Evolutionary conservation across 2,797 vertebrate species (phyloP).

Genomic region (Poeciliopsis infans): DNA sequence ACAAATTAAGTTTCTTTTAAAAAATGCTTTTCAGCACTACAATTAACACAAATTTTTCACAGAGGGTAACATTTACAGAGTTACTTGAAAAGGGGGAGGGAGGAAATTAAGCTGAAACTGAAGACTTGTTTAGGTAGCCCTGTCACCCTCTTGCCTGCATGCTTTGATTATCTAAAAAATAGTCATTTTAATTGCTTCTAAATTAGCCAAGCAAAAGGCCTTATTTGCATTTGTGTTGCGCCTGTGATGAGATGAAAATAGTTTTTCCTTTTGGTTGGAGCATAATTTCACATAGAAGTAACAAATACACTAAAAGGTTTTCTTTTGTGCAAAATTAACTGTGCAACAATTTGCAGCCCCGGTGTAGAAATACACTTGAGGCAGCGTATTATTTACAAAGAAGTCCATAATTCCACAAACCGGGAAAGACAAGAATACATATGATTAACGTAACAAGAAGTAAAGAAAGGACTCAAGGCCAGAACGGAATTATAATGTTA

Average conservation of each 20-base stretch:
- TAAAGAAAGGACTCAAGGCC: not conserved
- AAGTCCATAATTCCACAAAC: not conserved
- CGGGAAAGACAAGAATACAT: not conserved
- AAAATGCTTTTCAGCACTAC: not conserved
- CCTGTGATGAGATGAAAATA: not conserved
- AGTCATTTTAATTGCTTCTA: not conserved
- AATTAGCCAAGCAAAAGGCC: not conserved
- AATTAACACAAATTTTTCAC: not conserved
- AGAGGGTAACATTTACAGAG: not conserved
- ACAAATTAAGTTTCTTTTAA: not conserved
- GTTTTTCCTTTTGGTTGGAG: not conserved
- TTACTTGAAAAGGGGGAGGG: not conserved
- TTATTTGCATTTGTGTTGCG: not conserved
- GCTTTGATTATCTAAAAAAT: not conserved
- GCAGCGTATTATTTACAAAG: not conserved
- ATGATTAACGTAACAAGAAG: not conserved
- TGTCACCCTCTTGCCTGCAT: not conserved
- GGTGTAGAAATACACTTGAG: not conserved
- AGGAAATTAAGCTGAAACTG: not conserved
- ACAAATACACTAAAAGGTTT: not conserved
- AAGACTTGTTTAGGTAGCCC: not conserved
- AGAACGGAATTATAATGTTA: not conserved
- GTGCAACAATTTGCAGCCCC: not conserved
- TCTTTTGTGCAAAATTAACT: not conserved
- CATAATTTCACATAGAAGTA: not conserved